A percentile compares a stretch with the other conserved stretches of the same genome.
These are phyloP conservation scores for Sebastes goodei DNA, from an alignment of 2,797 vertebrate species.

Conservation along the genomic window DNA sequence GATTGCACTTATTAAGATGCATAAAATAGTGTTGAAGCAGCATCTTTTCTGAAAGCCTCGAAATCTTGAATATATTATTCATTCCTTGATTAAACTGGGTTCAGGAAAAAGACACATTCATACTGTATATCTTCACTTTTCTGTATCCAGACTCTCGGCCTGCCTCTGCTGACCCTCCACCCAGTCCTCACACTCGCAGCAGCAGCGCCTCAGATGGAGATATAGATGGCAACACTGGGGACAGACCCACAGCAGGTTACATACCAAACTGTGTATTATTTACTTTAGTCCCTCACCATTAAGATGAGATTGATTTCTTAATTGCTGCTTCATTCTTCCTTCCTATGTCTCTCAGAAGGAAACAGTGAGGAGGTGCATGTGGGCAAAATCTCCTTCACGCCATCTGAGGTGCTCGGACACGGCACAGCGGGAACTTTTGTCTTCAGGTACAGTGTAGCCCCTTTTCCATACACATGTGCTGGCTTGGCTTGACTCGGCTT, in stretches of 20 bases:
- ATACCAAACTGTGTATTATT: neutral
- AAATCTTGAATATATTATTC: neutral
- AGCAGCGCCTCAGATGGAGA: conserved; percentile 50
- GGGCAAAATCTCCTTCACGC: conserved; percentile 94
- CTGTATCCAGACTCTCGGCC: conserved; percentile 42
- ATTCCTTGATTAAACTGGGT: neutral
- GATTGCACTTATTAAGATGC: conserved; percentile 4
- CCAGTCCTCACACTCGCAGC: conserved; percentile 31
- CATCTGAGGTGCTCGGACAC: conserved; percentile 89
- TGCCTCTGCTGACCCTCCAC: conserved; percentile 34
- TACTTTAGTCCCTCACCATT: neutral
- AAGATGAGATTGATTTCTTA: neutral
- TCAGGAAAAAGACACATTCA: neutral
- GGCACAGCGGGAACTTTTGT: conserved; percentile 95
- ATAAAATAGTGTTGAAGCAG: neutral
- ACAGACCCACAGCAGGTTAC: conserved; percentile 51
- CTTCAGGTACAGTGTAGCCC: conserved; percentile 78
- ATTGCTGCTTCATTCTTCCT: neutral
- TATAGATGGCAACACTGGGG: conserved; percentile 3
- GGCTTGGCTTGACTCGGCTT: too few species aligned
- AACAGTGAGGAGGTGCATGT: conserved; percentile 81
- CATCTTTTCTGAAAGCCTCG: neutral
- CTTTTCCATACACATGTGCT: too few species aligned
- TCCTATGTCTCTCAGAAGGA: conserved; percentile 56
- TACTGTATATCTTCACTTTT: neutral